Conservation (phyloP, 2,113 vertebrate genomes). For the Dipodomys spectabilis region DNA sequence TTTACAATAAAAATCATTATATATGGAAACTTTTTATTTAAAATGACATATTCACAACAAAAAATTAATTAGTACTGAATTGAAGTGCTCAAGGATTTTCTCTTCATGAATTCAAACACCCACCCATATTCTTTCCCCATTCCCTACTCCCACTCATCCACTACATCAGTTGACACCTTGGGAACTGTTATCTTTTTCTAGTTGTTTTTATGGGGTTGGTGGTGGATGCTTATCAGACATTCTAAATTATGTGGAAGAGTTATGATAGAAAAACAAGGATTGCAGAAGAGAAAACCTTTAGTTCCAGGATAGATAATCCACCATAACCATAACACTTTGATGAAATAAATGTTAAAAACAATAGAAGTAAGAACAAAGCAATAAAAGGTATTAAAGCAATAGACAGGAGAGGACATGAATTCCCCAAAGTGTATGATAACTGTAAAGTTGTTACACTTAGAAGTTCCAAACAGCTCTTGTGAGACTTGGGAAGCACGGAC, state of each 20-base stretch:
- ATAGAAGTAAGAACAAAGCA: background rate
- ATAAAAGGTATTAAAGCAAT: background rate
- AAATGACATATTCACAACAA: slow-evolving; percentile 28
- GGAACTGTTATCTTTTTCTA: background rate
- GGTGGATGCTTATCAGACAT: background rate
- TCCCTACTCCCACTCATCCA: background rate
- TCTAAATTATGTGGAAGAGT: background rate
- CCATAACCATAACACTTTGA: background rate
- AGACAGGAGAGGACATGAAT: background rate
- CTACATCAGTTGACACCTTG: background rate
- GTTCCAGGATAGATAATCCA: background rate
- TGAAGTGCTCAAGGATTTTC: background rate
- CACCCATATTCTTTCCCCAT: background rate
- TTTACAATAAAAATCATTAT: background rate
- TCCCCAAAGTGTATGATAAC: background rate
- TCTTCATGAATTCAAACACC: background rate
- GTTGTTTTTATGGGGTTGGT: background rate
- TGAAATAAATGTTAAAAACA: background rate
- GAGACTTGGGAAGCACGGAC: background rate
- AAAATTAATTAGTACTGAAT: background rate
- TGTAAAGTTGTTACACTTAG: background rate
- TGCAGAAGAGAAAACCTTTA: background rate
- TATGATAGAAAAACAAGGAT: background rate
- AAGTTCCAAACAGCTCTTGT: background rate
- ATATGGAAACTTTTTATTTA: background rate